A percentile compares a stretch with the other conserved stretches of the same genome.
Conservation (phyloP, 1,140 invertebrate species). For the Anastrepha obliqua region DNA sequence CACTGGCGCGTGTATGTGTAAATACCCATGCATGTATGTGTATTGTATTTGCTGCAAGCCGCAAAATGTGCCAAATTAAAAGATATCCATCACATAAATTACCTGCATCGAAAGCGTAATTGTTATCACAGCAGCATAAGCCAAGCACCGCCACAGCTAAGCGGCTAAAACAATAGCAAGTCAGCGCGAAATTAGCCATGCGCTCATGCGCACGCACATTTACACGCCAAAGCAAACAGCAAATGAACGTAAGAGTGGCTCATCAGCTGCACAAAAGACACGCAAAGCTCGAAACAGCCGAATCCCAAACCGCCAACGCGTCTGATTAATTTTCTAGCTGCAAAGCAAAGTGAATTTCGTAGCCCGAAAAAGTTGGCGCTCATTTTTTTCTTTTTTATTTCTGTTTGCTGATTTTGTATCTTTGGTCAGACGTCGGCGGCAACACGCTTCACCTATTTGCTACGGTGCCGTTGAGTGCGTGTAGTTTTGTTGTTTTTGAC, state of each 20-base stretch:
- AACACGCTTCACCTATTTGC: conserved; percentile 17
- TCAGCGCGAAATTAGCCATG: conserved; percentile 24
- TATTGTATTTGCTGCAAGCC: background rate
- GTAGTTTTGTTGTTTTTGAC: background rate
- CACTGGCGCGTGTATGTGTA: background rate
- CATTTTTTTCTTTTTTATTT: conserved; percentile 14
- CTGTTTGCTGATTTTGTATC: conserved; percentile 37
- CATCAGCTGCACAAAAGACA: background rate
- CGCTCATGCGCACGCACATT: conserved; percentile 6
- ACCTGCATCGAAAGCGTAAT: conserved; percentile 49
- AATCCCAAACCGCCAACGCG: background rate
- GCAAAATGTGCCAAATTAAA: conserved; percentile 50
- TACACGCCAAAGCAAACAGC: background rate
- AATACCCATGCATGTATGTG: background rate
- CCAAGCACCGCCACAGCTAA: background rate
- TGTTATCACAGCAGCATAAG: conserved; percentile 1
- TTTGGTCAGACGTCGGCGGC: background rate
- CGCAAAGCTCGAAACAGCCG: background rate
- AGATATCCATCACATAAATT: conserved; percentile 49
- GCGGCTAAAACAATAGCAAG: conserved; percentile 1
- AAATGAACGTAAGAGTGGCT: background rate
- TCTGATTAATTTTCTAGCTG: background rate
- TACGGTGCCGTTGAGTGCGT: background rate
- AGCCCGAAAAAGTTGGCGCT: background rate
- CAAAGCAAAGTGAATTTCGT: conserved; percentile 6